Evolutionary conservation across 2,888 invertebrate species (phyloP).

Genomic region (Dicyrtoma fusca): DNA sequence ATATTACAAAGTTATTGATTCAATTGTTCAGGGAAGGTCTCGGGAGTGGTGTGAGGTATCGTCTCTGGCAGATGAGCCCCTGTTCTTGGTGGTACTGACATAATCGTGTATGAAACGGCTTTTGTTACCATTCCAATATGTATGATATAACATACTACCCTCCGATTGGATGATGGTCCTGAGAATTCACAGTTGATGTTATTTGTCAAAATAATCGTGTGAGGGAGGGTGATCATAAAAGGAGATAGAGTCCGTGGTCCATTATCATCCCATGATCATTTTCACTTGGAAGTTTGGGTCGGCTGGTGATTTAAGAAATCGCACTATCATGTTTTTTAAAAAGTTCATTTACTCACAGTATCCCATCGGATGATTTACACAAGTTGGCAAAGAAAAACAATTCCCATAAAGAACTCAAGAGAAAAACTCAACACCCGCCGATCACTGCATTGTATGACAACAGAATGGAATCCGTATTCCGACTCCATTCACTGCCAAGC

Average conservation of each 20-base stretch:
- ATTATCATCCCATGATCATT: not conserved
- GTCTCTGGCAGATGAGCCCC: no score
- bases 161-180: not conserved
- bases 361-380: not conserved
- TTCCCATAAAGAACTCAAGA: no score
- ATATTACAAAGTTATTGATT: no score
- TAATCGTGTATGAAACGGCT: no score
- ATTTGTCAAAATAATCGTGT: not conserved
- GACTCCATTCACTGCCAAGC: not conserved
- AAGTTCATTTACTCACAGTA: conserved; percentile 26
- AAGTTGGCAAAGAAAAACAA: not conserved
- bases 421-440: no score
- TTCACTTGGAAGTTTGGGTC: not conserved
- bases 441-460: not conserved
- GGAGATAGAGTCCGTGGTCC: not conserved
- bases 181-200: conserved; percentile 14
- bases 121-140: no score
- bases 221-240: not conserved
- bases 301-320: conserved; percentile 13
- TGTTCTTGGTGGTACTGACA: no score
- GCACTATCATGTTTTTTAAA: conserved; percentile 35
- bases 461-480: not conserved
- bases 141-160: no score
- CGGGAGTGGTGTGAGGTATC: no score
- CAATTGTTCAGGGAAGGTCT: no score